Evolutionary conservation across 2,797 vertebrate genomes (phyloP).

Genomic region (Hirundo rustica): DNA sequence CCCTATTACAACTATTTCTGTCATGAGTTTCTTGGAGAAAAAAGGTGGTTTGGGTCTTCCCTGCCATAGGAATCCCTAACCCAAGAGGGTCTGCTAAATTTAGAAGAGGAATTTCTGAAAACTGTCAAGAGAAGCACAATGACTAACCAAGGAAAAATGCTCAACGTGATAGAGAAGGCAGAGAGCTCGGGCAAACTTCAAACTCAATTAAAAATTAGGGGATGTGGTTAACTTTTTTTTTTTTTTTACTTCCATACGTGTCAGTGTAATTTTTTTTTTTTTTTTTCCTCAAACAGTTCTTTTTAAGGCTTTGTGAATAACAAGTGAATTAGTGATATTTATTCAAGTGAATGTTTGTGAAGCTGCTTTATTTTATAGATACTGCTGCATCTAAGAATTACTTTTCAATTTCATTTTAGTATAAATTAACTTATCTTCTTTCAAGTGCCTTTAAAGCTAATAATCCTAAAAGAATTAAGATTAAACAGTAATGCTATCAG

Average conservation of each 20-base stretch:
- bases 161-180: background rate
- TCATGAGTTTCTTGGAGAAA: background rate
- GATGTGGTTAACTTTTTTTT: background rate
- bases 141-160: background rate
- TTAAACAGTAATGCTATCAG: constrained; percentile 70
- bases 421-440: constrained; percentile 72
- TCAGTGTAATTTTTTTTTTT: background rate
- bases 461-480: constrained; percentile 76
- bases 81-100: background rate
- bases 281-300: background rate
- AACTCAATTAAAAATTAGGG: background rate
- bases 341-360: background rate
- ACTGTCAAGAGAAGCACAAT: background rate
- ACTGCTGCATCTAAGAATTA: constrained; percentile 44
- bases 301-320: background rate
- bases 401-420: constrained; percentile 71
- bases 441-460: constrained; percentile 69
- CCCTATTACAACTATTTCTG: background rate
- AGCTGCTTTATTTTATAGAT: constrained; percentile 15
- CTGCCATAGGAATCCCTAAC: background rate
- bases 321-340: background rate
- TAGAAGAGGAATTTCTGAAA: background rate
- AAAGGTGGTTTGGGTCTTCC: fast-evolving
- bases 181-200: background rate
- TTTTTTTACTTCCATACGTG: background rate